A percentile compares a stretch with the other conserved stretches of the same genome.
Conservation (phyloP, 2,113 vertebrate genomes). For the Empidonax alnorum region DNA sequence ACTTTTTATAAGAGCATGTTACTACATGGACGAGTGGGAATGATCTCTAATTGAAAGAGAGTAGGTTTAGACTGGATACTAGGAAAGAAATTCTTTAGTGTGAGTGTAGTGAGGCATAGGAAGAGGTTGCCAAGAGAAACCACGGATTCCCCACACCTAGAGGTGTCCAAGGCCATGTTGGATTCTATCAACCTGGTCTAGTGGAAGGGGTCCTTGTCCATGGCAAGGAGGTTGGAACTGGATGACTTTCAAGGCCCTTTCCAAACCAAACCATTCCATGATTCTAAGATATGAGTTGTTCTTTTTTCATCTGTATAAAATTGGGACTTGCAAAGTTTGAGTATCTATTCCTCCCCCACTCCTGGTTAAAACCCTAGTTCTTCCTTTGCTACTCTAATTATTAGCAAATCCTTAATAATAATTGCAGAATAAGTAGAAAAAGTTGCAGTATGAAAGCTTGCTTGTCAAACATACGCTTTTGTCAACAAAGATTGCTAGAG, state of each 20-base stretch:
- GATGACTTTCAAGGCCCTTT: neutral
- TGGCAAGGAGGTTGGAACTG: accelerated
- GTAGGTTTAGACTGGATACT: neutral
- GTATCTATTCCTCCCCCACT: neutral
- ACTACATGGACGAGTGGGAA: neutral
- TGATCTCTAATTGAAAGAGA: neutral
- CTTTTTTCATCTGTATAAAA: neutral
- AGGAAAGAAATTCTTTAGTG: neutral
- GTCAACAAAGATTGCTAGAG: neutral
- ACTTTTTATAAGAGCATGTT: neutral
- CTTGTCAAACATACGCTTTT: neutral
- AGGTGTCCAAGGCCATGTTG: neutral
- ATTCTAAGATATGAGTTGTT: neutral
- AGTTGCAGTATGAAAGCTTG: neutral
- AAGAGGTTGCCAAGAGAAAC: neutral
- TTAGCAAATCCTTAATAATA: conserved; percentile 36
- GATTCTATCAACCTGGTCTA: neutral
- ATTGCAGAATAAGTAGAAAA: neutral
- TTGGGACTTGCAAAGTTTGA: neutral
- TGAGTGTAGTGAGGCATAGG: neutral
- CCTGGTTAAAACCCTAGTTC: neutral
- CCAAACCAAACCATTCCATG: neutral
- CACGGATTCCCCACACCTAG: neutral
- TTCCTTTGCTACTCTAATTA: conserved; percentile 36
- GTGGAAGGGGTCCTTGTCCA: neutral